Conservation (phyloP, 2,113 vertebrate species). For the Eretmochelys imbricata region DNA sequence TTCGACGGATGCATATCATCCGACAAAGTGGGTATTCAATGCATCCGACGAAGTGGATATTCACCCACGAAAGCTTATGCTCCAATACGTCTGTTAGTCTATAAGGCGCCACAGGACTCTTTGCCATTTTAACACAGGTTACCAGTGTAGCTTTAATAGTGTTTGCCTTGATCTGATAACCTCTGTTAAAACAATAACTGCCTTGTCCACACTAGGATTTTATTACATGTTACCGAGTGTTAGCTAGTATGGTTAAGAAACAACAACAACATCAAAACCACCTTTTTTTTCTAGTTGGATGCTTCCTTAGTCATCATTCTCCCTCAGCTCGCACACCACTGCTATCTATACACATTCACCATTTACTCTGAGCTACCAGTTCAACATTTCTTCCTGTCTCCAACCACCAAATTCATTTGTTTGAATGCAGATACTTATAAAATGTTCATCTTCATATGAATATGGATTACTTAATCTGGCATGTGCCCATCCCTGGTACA, state of each 20-base stretch:
- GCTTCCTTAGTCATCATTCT: neutral
- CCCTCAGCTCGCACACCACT: neutral
- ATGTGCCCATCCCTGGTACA: neutral
- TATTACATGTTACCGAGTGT: neutral
- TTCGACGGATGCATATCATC: too few relatives aligned
- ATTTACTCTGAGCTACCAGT: neutral
- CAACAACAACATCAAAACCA: neutral
- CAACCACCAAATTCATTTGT: neutral
- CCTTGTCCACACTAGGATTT: neutral
- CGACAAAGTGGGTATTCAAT: too few relatives aligned
- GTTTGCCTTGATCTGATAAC: neutral
- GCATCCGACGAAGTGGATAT: too few relatives aligned
- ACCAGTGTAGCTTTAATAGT: neutral
- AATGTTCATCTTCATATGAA: neutral
- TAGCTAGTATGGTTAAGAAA: neutral
- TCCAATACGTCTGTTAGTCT: too few relatives aligned
- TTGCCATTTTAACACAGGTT: neutral
- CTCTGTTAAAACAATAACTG: neutral
- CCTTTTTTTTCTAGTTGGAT: constrained; percentile 11
- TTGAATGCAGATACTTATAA: neutral
- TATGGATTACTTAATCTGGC: neutral
- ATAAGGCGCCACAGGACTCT: too few relatives aligned
- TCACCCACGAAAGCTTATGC: too few relatives aligned
- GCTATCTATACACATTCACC: neutral
- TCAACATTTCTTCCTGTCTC: neutral